Evolutionary conservation across 2,797 vertebrate species (phyloP).

Genomic region (Allenopithecus nigroviridis): DNA sequence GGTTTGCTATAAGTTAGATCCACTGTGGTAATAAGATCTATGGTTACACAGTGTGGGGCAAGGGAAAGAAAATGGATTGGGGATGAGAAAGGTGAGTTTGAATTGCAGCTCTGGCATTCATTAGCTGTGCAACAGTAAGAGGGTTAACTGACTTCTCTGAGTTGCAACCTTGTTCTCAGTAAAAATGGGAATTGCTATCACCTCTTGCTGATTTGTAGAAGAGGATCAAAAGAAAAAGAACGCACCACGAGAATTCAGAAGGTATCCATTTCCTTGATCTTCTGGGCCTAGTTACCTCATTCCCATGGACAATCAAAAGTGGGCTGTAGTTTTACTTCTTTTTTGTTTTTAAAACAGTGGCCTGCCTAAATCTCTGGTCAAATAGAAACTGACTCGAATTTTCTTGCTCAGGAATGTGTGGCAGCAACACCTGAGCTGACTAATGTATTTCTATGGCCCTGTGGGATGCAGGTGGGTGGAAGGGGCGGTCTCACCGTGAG

Average conservation of each 20-base stretch:
- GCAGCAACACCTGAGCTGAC: background rate
- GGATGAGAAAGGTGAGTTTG: background rate
- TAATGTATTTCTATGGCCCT: background rate
- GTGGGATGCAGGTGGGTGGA: fast-evolving
- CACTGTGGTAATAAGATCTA: background rate
- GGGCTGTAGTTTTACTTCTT: background rate
- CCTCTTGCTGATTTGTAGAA: background rate
- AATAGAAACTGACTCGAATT: background rate
- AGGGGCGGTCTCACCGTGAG: background rate
- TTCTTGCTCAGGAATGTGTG: background rate
- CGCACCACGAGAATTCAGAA: fast-evolving
- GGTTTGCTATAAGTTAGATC: background rate
- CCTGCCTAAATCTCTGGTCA: background rate
- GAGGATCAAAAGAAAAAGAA: background rate
- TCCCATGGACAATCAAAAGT: background rate
- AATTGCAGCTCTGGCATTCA: too few species aligned
- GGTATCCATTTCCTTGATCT: background rate
- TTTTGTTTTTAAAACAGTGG: background rate
- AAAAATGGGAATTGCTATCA: fast-evolving
- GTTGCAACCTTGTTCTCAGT: background rate
- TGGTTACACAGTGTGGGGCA: background rate
- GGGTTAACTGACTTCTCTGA: background rate
- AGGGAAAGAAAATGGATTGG: too few species aligned
- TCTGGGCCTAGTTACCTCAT: background rate
- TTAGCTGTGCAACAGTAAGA: background rate